Percentiles rank a stretch among this genome's conserved stretches.
Conservation (phyloP, 2,113 vertebrate species). For the Rousettus leschenaultii region DNA sequence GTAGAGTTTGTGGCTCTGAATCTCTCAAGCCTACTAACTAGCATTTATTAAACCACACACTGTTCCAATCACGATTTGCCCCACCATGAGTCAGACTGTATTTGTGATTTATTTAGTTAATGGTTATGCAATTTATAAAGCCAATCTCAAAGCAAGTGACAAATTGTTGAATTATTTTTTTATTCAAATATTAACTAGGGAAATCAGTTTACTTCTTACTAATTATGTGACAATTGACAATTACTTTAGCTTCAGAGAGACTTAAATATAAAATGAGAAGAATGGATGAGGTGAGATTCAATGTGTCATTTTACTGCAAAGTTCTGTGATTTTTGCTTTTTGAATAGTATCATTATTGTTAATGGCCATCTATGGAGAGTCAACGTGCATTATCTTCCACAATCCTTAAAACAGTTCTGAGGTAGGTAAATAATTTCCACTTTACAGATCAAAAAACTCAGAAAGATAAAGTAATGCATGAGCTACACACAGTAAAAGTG, state of each 20-base stretch:
- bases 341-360: background rate
- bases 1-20: slow-evolving; percentile 19
- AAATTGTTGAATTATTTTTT: background rate
- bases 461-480: background rate
- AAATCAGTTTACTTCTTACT: background rate
- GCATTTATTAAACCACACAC: slow-evolving; percentile 35
- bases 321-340: slow-evolving; percentile 19
- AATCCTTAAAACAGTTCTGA: background rate
- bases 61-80: background rate
- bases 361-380: background rate
- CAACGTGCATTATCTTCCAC: background rate
- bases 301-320: background rate
- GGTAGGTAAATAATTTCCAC: background rate
- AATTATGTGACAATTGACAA: background rate
- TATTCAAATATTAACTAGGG: background rate
- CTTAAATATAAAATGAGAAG: slow-evolving; percentile 1
- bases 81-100: slow-evolving; percentile 14
- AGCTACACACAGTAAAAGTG: background rate
- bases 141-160: background rate
- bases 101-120: slow-evolving; percentile 27
- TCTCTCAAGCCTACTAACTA: background rate
- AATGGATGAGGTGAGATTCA: background rate
- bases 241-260: slow-evolving; percentile 7
- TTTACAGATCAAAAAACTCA: background rate
- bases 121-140: background rate